phyloP scores from a whole-genome alignment of 1,140 invertebrate species.

The Schmidtea mediterranea region DNA sequence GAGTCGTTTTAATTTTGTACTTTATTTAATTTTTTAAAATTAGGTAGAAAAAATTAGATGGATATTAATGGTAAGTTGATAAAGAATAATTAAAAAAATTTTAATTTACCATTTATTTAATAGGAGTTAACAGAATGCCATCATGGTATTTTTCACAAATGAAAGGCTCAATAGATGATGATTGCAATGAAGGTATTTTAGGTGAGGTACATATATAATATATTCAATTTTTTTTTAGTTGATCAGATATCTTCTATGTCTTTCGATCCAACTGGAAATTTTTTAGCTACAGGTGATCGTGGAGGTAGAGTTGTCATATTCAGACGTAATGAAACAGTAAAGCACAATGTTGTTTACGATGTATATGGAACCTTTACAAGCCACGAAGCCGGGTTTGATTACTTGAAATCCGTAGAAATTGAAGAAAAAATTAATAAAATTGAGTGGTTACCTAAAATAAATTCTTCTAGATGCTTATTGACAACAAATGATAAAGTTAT shows the following conservation, averaged over 20 bases:
- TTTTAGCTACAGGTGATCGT: conserved; percentile 93
- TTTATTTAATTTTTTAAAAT: too few relatives aligned
- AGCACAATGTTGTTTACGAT: conserved; percentile 39
- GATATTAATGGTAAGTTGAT: too few relatives aligned
- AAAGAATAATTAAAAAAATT: too few relatives aligned
- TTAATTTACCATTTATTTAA: too few relatives aligned
- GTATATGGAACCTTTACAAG: conserved; percentile 99
- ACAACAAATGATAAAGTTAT: conserved; percentile 79
- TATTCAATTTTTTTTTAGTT: too few relatives aligned
- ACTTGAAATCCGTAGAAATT: conserved; percentile 95
- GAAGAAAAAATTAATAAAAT: conserved; percentile 99
- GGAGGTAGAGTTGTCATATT: conserved; percentile 97
- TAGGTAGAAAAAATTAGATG: too few relatives aligned
- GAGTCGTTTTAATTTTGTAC: too few relatives aligned
- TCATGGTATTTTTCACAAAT: too few relatives aligned
- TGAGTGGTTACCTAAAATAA: conserved; percentile 81
- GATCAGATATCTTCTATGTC: conserved; percentile 72
- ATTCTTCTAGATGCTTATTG: conserved; percentile 85
- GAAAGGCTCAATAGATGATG: too few relatives aligned
- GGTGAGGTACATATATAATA: too few relatives aligned
- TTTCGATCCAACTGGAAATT: conserved; percentile 92
- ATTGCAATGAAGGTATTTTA: too few relatives aligned
- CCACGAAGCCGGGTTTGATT: conserved; percentile 98
- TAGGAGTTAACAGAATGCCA: too few relatives aligned
- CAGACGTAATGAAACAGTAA: conserved; percentile 42